Base-by-base conservation (phyloP, 1,140 invertebrate species). In the Nephotettix cincticeps region DNA sequence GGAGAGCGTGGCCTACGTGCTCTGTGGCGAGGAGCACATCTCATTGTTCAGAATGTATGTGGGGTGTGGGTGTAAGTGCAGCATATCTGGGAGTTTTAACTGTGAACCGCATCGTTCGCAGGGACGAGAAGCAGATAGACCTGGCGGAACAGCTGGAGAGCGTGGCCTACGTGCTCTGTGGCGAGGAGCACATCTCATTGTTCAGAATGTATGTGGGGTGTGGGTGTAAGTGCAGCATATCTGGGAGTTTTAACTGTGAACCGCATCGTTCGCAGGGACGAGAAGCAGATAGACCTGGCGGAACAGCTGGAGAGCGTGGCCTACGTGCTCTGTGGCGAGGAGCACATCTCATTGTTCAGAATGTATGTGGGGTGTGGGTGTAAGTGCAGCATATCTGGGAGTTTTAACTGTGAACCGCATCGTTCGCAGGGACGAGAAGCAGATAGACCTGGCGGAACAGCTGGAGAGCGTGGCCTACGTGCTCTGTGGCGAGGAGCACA, bases 391-490 rank as follows among this genome's bases (percentile, higher is more conserved):
- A n/a, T 27, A 27, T 65, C 72, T 75, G 71, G 51, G 25, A 78
- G 80, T 23, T 73, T 72, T 69, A 73, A 71, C 66, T 81, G 32
- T 36, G 4, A 36, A 36, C 32, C 14, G 32, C 32, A 79, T 25
- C 14, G 32, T 36, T 36, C 32, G 6, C 81, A 95, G 93, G 63
- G 90, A 91, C 76, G 92, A 93, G 73, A 92, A 89, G 75, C 91
- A 93, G 79, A 86, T 89, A 72, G 91, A 94, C 77, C 90, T 94
- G 74, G 88, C 92, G 21, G 90, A 93, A 78, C 91, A 94, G 77
- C 82, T 94, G 64, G 93, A 94, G 79, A 93, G 90, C 69, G 91
- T 94, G 1, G 89, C 91, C 0, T 94, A 93, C 78, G 91, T 91
- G 51, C 80, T 94, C 21, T 93, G 91, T 75, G 91, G 90, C 0